Conservation (phyloP, 2,888 invertebrate genomes). For the Drosophila diplacantha region DNA sequence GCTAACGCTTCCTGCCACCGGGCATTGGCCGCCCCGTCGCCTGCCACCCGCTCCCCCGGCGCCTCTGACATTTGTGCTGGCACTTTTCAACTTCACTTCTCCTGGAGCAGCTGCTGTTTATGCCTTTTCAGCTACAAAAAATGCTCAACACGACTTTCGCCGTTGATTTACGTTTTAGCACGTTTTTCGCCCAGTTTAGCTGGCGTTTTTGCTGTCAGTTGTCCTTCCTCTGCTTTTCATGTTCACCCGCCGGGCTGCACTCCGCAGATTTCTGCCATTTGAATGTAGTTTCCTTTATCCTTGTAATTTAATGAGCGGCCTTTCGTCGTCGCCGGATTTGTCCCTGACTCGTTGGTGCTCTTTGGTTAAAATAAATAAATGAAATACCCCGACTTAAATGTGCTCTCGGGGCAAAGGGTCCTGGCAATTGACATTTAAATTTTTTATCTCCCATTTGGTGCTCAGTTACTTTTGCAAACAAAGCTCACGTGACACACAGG, state of each 20-base stretch:
- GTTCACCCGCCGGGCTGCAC: conserved; percentile 55
- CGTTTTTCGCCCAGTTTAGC: conserved; percentile 62
- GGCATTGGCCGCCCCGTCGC: conserved; percentile 23
- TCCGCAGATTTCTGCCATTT: conserved; percentile 47
- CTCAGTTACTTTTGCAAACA: conserved; percentile 23
- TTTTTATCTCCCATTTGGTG: conserved; percentile 17
- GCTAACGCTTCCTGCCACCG: conserved; percentile 43
- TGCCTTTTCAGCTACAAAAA: conserved; percentile 47
- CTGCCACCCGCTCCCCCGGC: conserved; percentile 35
- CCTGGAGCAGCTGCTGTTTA: conserved; percentile 56
- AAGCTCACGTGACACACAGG: conserved; percentile 13
- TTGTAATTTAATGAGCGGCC: conserved; percentile 61
- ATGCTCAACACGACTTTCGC: conserved; percentile 70
- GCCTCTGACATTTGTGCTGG: conserved; percentile 43
- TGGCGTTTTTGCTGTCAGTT: conserved; percentile 25
- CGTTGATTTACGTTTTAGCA: conserved; percentile 72
- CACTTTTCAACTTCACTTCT: conserved; percentile 56
- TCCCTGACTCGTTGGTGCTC: conserved; percentile 33
- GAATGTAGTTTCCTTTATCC: conserved; percentile 42
- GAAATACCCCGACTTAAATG: conserved; percentile 12
- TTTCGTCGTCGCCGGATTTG: conserved; percentile 45
- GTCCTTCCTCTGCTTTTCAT: conserved; percentile 23
- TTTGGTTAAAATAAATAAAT: conserved; percentile 11
- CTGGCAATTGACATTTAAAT: conserved; percentile 22
- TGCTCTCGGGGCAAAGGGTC: conserved; percentile 1